Evolutionary conservation across 2,113 vertebrate genomes (phyloP), one percentile per base, ranked within the genome.

Genomic region (Sylvilagus bachmani): DNA sequence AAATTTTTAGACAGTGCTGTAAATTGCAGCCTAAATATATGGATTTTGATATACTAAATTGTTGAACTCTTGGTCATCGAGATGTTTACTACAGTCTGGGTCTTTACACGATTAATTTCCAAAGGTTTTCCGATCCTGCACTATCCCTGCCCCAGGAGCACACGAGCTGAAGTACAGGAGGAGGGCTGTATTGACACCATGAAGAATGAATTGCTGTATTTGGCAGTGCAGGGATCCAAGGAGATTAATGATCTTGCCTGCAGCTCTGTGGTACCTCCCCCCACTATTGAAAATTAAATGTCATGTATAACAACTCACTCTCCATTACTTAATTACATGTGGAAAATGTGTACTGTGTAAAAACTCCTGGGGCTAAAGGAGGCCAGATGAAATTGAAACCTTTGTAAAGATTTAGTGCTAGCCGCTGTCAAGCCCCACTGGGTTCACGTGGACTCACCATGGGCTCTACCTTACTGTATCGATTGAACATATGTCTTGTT

Each of bases 301-400:
- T 98, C 98, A 98, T 96, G 95, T 96, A 81, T 73, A 97, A 97
- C 97, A 98, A 92, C 97, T 98, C 98, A 97, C 97, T 98, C 93
- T 95, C 98, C 96, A 97, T 89, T 31, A 94, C 97, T 97, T 98
- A 98, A 98, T 97, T 98, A 97, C 92, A 79, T 94, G 96, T 97
- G 96, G 97, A 96, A 97, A 97, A 97, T 73, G 85, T 67, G 95
- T 86, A 94, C 94, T 91, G 51, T 81, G 58, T 96, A 95, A 97
- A 92, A 95, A 91, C 92, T 98, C 90, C 92, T 61, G 95, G 95
- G 96, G 94, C 96, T 93, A 95, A 97, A 92, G 89, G 71, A 95
- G 80, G 21, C 74, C n/a, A 91, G 86, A 91, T 0, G 89, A 84
- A 96, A 96, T 89, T 24, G 91, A 93, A 96, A 51, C 24, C 36